phyloP scores from a whole-genome alignment of 2,113 vertebrate genomes.

The Aldabrachelys gigantea region DNA sequence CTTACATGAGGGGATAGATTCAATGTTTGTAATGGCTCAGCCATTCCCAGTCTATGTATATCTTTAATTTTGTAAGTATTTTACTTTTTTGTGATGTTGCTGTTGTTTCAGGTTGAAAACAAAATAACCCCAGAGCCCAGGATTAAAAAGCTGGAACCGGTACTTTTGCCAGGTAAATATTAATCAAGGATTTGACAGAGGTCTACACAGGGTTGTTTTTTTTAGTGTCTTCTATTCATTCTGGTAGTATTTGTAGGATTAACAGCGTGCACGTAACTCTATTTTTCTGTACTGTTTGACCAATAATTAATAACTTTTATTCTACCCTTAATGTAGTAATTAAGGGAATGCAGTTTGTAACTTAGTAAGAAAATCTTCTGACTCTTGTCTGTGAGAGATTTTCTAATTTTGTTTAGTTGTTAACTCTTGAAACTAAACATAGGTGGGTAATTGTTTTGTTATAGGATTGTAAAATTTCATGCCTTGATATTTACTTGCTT shows the following conservation, averaged over 20 bases:
- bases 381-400: not conserved
- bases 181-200: not conserved
- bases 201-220: not conserved
- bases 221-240: not conserved
- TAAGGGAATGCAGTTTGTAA: not conserved
- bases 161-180: constrained; percentile 89
- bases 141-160: constrained; percentile 92
- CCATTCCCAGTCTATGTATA: too few species aligned
- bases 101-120: constrained; percentile 82
- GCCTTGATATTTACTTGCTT: not conserved
- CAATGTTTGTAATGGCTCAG: too few species aligned
- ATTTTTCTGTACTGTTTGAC: not conserved
- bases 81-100: not conserved
- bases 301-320: not conserved
- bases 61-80: not conserved
- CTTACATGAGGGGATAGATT: too few species aligned
- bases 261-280: not conserved
- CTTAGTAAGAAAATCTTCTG: not conserved
- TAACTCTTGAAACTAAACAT: not conserved
- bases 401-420: not conserved
- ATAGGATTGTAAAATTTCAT: not conserved
- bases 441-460: not conserved
- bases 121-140: constrained; percentile 84
- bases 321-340: not conserved
- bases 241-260: not conserved